Base-by-base conservation (phyloP, 2,888 invertebrate genomes). In the Petrophora chlorosata region DNA sequence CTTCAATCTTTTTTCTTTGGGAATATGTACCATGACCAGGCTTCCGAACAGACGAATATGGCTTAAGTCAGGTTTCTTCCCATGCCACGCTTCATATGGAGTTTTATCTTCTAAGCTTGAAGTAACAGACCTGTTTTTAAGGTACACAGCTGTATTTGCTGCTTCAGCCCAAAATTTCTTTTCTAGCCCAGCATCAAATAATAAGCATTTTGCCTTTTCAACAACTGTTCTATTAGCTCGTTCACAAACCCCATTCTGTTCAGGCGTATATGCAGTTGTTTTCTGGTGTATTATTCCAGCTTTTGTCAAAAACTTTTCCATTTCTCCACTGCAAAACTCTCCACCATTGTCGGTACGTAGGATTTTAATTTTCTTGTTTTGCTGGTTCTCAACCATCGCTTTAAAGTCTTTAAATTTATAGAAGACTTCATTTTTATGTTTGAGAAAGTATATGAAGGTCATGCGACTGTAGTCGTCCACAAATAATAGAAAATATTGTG, bases 401-500 rank as follows among this genome's bases (percentile, higher is more conserved):
- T 57, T 57, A 46, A 32, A 63, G 0, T 49, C 14, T 41, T 48
- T 40, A 33, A 63, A 64, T 32, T 2, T 45, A 2, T 50, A 12
- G 0, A 60, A 49, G 3, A 46, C 49, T 26, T 61, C 44, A 53
- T 28, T 59, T 32, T 36, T 36, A 1, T 10, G 0, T 26, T 36
- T 36, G 7, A 44, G 1, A 14, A 52, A 57, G 28, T 57, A 57
- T 16, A 59, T 12, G 32, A 29, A 51, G 0, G 50, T 29, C 56
- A 59, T 63, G 0, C 60, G 34, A 22, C 49, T 59, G 13, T 48
- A 34, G 23, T 61, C 60, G 25, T 65, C 61, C 0, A 61, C 32
- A 28, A 62, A 61, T 3, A 62, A n/a, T 1, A 62, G 2, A 25
- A 54, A 62, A 19, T 64, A 65, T 30, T 39, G 55, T 2, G 56